Evolutionary conservation across 2,888 invertebrate species (phyloP).

Genomic region (Drosophila neutralis): DNA sequence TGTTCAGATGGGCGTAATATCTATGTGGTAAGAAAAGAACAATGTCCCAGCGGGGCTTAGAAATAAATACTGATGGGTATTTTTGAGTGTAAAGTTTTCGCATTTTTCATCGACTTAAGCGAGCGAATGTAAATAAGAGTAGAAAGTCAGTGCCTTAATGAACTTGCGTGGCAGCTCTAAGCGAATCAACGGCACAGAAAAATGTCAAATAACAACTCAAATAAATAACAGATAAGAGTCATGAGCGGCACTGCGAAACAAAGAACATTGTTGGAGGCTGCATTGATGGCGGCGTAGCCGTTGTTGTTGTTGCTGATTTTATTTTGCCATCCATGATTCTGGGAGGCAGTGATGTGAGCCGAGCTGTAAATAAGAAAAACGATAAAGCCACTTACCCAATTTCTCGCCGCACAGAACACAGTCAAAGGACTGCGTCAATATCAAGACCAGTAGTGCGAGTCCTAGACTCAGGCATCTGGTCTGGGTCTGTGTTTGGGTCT

Average conservation of each 20-base stretch:
- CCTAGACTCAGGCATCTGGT: constrained; percentile 22
- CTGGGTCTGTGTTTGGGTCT: not conserved
- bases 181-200: constrained; percentile 69
- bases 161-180: constrained; percentile 38
- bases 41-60: constrained; percentile 1
- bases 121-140: constrained; percentile 59
- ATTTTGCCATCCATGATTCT: constrained; percentile 38
- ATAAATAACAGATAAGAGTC: constrained; percentile 71
- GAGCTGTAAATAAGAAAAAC: constrained; percentile 64
- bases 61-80: constrained; percentile 36
- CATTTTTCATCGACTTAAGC: constrained; percentile 71
- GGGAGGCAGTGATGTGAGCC: constrained; percentile 58
- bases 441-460: constrained; percentile 54
- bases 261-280: constrained; percentile 30
- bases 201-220: constrained; percentile 72
- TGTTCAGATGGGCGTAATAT: constrained; percentile 49
- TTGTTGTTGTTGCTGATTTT: constrained; percentile 27
- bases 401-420: constrained; percentile 78
- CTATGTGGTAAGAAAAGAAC: constrained; percentile 21
- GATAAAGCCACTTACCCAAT: constrained; percentile 79
- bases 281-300: constrained; percentile 8
- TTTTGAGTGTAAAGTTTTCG: constrained; percentile 65
- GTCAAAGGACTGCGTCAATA: constrained; percentile 67
- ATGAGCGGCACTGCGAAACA: constrained; percentile 37
- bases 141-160: constrained; percentile 52